Base-by-base conservation (phyloP, 2,797 vertebrate species). In the Tinamus major region DNA sequence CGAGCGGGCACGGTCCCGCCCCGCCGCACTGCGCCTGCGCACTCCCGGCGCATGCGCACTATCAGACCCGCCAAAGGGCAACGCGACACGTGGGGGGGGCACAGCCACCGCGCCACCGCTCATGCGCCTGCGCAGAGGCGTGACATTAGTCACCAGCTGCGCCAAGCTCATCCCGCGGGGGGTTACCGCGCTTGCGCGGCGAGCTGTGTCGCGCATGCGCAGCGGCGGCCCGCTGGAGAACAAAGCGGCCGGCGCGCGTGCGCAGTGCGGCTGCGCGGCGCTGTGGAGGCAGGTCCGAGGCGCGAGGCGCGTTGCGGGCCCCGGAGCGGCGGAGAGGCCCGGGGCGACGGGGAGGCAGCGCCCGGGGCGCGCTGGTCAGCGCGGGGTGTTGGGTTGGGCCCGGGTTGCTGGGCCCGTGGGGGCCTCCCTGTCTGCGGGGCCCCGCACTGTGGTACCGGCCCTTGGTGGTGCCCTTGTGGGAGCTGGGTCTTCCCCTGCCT, bases 401-500 rank as follows among this genome's bases (percentile, higher is more conserved):
- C 4, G 0, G 0, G 4, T 19, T 44, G 74, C 24, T 37, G 23
- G 20, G 44, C 9, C 11, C 3, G 1, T 0, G 2, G 35, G 33
- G 3, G 20, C 51, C 20, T 27, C 49, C 33, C 35, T 23, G 24
- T 39, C 55, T 14, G 19, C 7, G 26, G 33, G 58, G n/a, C 19
- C 33, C 51, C 12, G 13, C 21, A 12, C n/a, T 33, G 58, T 12
- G 17, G 33, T 23, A 59, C 20, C 1, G 11, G 33, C 33, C 49
- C 33, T 13, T 5, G 13, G 11, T 4, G 13, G 23, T 4, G 31
- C 14, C 33, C n/a, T 13, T 19, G 27, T 53, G 51, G 51, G 37
- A 41, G 51, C 24, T 24, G 29, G 41, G 55, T 33, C 65, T 13
- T 2, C 42, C 15, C 42, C 42, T 42, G 42, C 14, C 42, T 16